Evolutionary conservation across 2,113 vertebrate species (phyloP).

Genomic region (Etheostoma spectabile): DNA sequence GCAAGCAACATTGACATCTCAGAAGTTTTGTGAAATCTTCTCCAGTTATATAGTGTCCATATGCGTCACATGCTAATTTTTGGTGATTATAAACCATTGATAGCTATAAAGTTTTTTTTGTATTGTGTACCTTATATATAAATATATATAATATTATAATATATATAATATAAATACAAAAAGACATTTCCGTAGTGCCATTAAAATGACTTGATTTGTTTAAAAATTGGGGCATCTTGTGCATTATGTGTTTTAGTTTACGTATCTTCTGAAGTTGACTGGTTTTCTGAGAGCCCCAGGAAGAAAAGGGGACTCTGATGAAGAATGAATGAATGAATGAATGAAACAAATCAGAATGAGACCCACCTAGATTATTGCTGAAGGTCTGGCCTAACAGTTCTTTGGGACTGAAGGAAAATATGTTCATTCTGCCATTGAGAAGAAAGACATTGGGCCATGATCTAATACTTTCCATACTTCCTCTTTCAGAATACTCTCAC

Average conservation of each 20-base stretch:
- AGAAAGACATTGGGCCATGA: conserved; percentile 45
- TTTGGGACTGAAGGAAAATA: conserved; percentile 50
- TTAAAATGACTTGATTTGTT: neutral
- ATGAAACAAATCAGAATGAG: neutral
- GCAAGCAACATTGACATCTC: conserved; percentile 5
- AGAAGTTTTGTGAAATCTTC: neutral
- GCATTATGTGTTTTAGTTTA: neutral
- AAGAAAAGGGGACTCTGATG: neutral
- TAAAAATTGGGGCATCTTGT: neutral
- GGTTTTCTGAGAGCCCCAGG: neutral
- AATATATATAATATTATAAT: too few relatives aligned
- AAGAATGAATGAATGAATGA: neutral
- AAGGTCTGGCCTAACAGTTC: conserved; percentile 19
- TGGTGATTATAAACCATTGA: neutral
- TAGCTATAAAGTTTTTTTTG: neutral
- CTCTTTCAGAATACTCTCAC: conserved; percentile 53
- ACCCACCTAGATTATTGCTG: conserved; percentile 34
- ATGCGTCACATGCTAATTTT: neutral
- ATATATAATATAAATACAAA: too few relatives aligned
- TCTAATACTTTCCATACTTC: conserved; percentile 72
- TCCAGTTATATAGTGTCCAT: neutral
- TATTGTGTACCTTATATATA: neutral
- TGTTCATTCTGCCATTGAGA: conserved; percentile 50
- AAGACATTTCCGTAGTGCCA: neutral
- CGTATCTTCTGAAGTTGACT: neutral